Base-by-base conservation (phyloP, 2,888 invertebrate species). In the Clepsis dumicolana region DNA sequence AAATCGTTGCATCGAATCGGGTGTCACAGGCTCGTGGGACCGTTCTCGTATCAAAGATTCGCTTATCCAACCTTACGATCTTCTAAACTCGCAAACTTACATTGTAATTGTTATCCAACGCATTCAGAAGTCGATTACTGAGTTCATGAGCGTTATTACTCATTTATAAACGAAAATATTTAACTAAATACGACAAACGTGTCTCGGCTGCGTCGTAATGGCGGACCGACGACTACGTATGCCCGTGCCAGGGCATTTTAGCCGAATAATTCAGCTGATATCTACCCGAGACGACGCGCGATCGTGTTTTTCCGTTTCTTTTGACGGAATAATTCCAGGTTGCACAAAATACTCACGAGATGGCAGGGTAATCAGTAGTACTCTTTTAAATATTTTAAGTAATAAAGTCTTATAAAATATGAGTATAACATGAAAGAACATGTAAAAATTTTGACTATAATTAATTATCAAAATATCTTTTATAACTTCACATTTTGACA, bases 101-200 rank as follows among this genome's bases (percentile, higher is more conserved):
- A 98, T 98, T 98, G 96, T 98, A 98, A 95, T 98, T 97, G 95
- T 96, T 96, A 96, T 98, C 98, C 95, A 98, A 96, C 94, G 98
- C 97, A 96, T 97, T 97, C 95, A 97, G 97, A 96, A 98, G 97
- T 96, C 96, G 97, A 95, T 97, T 96, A 95, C 98, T 98, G 95
- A 98, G 96, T 95, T 98, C 97, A 95, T 95, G 96, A 94, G 96
- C 96, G 95, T 96, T 95, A 95, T 95, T 95, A 96, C 95, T 96
- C 96, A 96, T 96, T 96, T 96, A 96, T 95, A 95, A 93, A 92
- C 90, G 88, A 93, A 94, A 94, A 93, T 94, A 94, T 93, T 93
- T 89, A 93, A 94, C 94, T 93, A 94, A 94, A 94, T 94, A 93
- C 93, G 93, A 94, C 94, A 91, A 93, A 94, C 94, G 94, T 94